These are phyloP conservation scores for Aphyosemion australe DNA, from an alignment of 2,113 vertebrate genomes.

Conservation along the genomic window DNA sequence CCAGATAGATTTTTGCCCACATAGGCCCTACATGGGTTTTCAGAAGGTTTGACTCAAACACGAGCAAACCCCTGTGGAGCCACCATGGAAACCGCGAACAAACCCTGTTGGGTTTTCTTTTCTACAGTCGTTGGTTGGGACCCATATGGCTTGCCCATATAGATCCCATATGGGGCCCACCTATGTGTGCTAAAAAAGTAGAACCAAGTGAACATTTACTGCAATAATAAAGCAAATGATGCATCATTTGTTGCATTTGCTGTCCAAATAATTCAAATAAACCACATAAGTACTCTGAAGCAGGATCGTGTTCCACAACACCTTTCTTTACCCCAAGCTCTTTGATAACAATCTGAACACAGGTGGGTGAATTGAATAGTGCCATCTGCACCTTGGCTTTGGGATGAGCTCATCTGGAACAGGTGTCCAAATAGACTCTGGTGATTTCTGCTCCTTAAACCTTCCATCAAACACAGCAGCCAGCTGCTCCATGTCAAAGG, in stretches of 20 bases:
- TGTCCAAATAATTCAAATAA: neutral
- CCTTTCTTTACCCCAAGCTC: constrained; percentile 1
- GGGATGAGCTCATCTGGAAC: constrained; percentile 93
- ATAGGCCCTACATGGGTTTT: too few species aligned
- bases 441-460: constrained; percentile 95
- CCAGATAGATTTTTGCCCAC: too few species aligned
- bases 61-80: too few species aligned
- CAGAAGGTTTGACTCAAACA: too few species aligned
- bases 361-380: constrained; percentile 35
- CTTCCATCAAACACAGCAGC: constrained; percentile 90
- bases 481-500: constrained; percentile 95
- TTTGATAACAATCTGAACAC: constrained; percentile 18
- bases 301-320: neutral
- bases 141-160: too few species aligned
- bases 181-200: neutral
- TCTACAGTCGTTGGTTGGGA: too few species aligned
- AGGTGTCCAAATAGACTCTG: constrained; percentile 94
- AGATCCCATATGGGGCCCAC: too few species aligned
- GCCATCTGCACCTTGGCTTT: constrained; percentile 84
- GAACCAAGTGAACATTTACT: constrained; percentile 1
- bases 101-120: too few species aligned
- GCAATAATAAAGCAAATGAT: neutral
- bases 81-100: too few species aligned
- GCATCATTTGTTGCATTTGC: neutral
- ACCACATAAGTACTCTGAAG: neutral